Conservation (phyloP, 2,113 vertebrate genomes). For the Aleadryas rufinucha region DNA sequence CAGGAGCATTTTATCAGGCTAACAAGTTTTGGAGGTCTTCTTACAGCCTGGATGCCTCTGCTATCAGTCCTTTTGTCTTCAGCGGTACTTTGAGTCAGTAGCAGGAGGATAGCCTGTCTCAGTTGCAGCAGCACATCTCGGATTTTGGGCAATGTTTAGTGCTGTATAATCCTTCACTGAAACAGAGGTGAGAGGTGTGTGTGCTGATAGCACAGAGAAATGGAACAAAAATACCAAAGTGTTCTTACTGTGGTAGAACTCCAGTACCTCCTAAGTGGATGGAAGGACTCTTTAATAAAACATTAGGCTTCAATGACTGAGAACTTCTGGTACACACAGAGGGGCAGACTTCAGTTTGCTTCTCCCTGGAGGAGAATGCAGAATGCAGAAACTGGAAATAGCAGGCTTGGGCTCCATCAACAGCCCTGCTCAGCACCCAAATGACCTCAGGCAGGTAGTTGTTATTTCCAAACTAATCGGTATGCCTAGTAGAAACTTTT, state of each 20-base stretch:
- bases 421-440: background rate
- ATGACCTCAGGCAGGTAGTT: background rate
- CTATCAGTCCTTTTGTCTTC: background rate
- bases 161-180: background rate
- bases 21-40: background rate
- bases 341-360: background rate
- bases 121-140: background rate
- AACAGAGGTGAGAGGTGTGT: background rate
- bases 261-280: background rate
- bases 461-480: background rate
- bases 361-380: background rate
- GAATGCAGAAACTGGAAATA: background rate
- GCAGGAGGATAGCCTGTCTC: background rate
- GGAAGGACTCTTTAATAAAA: background rate
- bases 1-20: background rate
- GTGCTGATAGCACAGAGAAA: background rate
- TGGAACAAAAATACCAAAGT: background rate
- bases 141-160: background rate
- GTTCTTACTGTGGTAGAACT: background rate
- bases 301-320: background rate
- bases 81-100: background rate
- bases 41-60: background rate
- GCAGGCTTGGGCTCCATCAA: background rate
- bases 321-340: background rate
- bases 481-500: background rate